phyloP scores from a whole-genome alignment of 2,797 vertebrate genomes.

The Amniataba percoides region DNA sequence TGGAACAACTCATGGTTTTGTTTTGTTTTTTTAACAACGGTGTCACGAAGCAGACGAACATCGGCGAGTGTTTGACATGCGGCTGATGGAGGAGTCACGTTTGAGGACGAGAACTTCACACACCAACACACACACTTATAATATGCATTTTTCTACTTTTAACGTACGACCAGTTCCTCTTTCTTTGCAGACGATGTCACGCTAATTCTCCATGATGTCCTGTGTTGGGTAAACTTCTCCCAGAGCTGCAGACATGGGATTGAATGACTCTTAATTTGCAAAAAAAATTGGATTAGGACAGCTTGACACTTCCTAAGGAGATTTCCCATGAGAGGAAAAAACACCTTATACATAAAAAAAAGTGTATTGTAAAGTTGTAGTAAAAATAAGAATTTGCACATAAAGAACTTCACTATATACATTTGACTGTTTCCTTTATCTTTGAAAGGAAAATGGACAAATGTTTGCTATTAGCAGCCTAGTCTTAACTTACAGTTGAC shows the following conservation, averaged over 20 bases:
- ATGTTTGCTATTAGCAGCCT: no score
- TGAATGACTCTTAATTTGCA: background rate
- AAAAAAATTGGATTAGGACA: background rate
- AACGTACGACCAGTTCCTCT: background rate
- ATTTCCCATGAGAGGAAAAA: background rate
- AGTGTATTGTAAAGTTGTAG: no score
- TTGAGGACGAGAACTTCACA: background rate
- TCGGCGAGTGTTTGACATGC: background rate
- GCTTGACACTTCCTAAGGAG: background rate
- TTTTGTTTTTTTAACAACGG: slow-evolving; percentile 1
- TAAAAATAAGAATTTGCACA: no score
- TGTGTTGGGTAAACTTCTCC: background rate
- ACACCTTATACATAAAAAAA: background rate
- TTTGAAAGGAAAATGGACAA: no score
- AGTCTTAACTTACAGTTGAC: no score
- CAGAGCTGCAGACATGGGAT: background rate
- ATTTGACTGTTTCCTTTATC: no score
- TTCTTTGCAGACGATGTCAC: background rate
- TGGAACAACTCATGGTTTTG: background rate
- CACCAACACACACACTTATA: no score
- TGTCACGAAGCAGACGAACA: background rate
- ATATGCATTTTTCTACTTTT: background rate
- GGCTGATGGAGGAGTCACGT: background rate
- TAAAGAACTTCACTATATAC: no score
- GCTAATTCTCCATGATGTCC: background rate